Conservation (phyloP, 2,888 invertebrate species). For the Agrotis puta region DNA sequence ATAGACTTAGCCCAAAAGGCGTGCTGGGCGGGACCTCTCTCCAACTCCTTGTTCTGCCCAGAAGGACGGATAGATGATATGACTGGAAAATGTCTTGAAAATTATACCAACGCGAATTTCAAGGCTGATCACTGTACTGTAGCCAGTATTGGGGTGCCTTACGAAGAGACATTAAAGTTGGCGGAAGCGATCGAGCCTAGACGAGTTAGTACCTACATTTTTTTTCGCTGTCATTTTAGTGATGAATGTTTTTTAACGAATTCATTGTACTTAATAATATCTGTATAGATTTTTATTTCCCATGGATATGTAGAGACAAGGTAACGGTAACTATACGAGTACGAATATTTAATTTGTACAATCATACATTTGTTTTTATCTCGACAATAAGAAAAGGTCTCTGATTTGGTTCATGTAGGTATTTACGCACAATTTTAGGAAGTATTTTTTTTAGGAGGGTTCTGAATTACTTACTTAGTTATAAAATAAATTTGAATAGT, state of each 20-base stretch:
- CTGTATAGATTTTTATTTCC: neutral
- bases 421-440: no score
- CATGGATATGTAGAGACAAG: neutral
- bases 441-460: no score
- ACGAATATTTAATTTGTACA: no score
- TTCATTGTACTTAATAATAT: neutral
- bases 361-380: no score
- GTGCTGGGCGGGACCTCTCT: slow-evolving; percentile 78
- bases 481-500: neutral
- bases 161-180: slow-evolving; percentile 80
- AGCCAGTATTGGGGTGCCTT: slow-evolving; percentile 79
- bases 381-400: no score
- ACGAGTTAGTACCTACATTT: slow-evolving; percentile 64
- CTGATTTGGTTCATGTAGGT: no score
- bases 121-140: slow-evolving; percentile 76
- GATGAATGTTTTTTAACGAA: neutral
- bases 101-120: slow-evolving; percentile 71
- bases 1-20: slow-evolving; percentile 82
- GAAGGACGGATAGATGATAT: slow-evolving; percentile 74
- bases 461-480: no score
- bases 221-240: neutral
- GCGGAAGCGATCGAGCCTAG: slow-evolving; percentile 75
- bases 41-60: slow-evolving; percentile 81
- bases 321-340: neutral
- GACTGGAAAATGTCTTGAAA: slow-evolving; percentile 64